Evolutionary conservation across 2,888 invertebrate genomes (phyloP), one percentile per base, ranked within the genome.

Genomic region (Automeris io): DNA sequence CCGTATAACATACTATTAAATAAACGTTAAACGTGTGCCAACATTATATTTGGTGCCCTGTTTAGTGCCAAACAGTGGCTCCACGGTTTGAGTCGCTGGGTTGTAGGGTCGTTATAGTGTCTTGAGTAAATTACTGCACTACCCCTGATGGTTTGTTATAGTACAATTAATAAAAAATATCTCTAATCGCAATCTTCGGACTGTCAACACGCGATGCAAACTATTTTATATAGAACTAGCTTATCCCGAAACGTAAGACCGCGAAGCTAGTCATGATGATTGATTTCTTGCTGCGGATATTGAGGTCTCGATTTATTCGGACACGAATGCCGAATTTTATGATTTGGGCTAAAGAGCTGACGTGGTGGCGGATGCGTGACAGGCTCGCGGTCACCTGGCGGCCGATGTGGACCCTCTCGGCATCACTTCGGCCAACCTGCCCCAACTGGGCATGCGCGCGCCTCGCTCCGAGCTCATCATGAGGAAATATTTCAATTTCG

Each of bases 371-470:
- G 76, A 68, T 72, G 71, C 67, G 70, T 70, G 70, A 56, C 89
- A 97, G 96, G 93, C 95, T 79, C 93, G 96, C 83, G 97, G 97
- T 72, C 97, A 97, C 89, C 92, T 96, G 88, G 93, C 95, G 66
- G 95, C 97, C 57, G 93, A 94, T 75, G 88, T 97, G 89, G 97
- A 98, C 89, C 97, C 98, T 57, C 91, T 98, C 77, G 95, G 93
- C 88, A 96, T 98, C 88, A 93, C 90, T 83, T 91, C 91, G 86
- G 90, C 90, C 69, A 90, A 90, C 75, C 88, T 89, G 81, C 86
- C 86, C 63, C 66, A 65, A 54, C 72, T 86, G 72, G 86, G 86
- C 74, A 75, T 81, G 81, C 82, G 86, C 56, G 86, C 82, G 48
- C 81, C 76, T 37, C 50, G 68, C 76, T 85, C 85, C 75, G 87